Evolutionary conservation across 2,797 vertebrate genomes (phyloP).

Genomic region (Cuniculus paca): DNA sequence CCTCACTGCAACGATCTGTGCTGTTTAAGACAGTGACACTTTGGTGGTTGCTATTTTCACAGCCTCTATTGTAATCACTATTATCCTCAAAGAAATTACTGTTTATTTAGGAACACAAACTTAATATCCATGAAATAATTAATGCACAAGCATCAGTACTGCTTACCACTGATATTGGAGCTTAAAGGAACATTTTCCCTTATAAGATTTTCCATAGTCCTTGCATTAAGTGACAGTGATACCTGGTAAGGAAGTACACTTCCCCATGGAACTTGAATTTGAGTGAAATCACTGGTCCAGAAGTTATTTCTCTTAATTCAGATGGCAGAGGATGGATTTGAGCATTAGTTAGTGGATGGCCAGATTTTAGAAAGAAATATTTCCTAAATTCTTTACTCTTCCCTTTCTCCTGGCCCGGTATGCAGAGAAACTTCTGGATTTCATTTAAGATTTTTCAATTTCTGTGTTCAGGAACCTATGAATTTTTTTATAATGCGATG

Average conservation of each 20-base stretch:
- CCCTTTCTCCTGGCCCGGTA: neutral
- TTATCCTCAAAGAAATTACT: neutral
- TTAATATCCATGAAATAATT: neutral
- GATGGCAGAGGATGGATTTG: neutral
- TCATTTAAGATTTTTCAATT: neutral
- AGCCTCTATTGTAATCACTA: neutral
- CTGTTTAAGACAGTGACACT: neutral
- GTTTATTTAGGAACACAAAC: constrained; percentile 23
- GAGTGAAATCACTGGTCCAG: neutral
- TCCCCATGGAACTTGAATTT: neutral
- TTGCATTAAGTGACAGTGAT: neutral
- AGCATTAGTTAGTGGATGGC: neutral
- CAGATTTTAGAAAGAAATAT: neutral
- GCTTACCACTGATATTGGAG: neutral
- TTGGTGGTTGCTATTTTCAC: neutral
- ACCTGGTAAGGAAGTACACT: neutral
- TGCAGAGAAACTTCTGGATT: neutral
- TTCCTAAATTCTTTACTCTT: neutral
- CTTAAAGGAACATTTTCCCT: neutral
- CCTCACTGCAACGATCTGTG: accelerated
- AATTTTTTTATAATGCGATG: neutral
- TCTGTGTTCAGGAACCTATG: neutral
- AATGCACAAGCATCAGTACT: neutral
- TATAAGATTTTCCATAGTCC: neutral
- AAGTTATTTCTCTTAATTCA: neutral